A percentile compares a stretch with the other conserved stretches of the same genome.
Evolutionary conservation across 2,113 vertebrate genomes (phyloP).

Genomic region (Pseudopodoces humilis): DNA sequence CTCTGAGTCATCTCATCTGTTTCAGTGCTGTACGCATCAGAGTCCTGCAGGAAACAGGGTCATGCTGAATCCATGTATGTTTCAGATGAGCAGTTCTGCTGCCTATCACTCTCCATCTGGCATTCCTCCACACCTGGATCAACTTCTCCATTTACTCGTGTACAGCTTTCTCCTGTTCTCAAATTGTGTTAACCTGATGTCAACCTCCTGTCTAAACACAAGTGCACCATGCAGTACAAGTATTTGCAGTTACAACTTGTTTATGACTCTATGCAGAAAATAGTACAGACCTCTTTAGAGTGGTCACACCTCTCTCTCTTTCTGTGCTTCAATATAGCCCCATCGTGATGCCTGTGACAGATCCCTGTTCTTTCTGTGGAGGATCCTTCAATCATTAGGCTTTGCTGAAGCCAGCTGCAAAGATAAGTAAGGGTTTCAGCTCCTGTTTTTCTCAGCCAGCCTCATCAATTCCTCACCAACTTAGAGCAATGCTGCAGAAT

Average conservation of each 20-base stretch:
- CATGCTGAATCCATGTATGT: background rate
- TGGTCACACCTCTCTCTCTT: background rate
- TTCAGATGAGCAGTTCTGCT: background rate
- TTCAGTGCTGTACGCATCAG: background rate
- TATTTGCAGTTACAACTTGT: background rate
- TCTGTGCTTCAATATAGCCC: background rate
- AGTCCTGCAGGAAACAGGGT: background rate
- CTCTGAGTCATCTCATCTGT: background rate
- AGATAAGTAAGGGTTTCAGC: background rate
- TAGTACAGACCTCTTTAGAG: background rate
- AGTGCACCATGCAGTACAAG: background rate
- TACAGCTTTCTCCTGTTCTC: background rate
- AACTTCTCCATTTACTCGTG: background rate
- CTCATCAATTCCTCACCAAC: background rate
- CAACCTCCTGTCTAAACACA: background rate
- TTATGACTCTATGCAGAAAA: background rate
- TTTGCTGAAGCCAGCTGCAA: background rate
- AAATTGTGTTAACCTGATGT: background rate
- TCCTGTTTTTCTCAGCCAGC: background rate
- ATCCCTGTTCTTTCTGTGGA: background rate
- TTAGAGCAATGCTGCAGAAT: background rate
- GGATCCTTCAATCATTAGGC: background rate
- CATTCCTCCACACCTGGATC: background rate
- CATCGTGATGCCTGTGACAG: background rate
- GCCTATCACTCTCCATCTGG: accelerated